A percentile compares a stretch with the other conserved stretches of the same genome.
Conservation (phyloP, 2,113 vertebrate genomes). For the Bufo gargarizans region DNA sequence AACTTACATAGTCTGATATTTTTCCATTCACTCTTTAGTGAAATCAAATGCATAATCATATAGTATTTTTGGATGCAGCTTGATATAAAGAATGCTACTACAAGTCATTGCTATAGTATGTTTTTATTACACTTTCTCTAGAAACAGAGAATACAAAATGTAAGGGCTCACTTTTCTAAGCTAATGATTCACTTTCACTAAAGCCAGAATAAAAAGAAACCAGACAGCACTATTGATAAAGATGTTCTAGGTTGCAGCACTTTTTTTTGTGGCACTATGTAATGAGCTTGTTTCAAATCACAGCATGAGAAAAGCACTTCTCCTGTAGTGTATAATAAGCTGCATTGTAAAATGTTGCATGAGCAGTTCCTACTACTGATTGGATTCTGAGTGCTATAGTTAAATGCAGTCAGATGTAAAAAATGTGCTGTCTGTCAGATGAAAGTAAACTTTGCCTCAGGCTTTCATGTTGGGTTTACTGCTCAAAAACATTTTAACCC, state of each 20-base stretch:
- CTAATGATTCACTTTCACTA: not conserved
- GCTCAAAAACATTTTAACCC: conserved; percentile 36
- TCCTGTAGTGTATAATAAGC: conserved; percentile 26
- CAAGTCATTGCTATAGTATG: not conserved
- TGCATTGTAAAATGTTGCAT: conserved; percentile 47
- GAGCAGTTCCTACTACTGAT: not conserved
- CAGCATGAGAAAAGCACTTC: conserved; percentile 36
- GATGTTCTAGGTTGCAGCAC: not conserved
- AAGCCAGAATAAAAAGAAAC: not conserved
- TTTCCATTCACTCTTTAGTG: not conserved
- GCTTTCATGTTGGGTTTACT: conserved; percentile 53
- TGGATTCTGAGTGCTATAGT: conserved; percentile 12
- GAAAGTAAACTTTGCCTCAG: conserved; percentile 56
- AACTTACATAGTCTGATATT: not conserved
- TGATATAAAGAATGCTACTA: not conserved
- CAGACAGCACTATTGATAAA: conserved; percentile 23
- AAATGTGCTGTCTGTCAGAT: conserved; percentile 44
- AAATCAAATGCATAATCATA: not conserved
- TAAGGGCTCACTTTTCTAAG: not conserved
- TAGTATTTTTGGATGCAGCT: too few relatives aligned
- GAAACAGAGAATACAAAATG: not conserved
- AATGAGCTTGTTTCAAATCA: conserved; percentile 54
- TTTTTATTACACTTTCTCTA: not conserved
- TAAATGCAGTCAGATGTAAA: conserved; percentile 47
- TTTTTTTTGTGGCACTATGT: conserved; percentile 47